Percentiles rank a stretch among this genome's conserved stretches.
Conservation (phyloP, 1,140 invertebrate species). For the Neelides sp. region DNA sequence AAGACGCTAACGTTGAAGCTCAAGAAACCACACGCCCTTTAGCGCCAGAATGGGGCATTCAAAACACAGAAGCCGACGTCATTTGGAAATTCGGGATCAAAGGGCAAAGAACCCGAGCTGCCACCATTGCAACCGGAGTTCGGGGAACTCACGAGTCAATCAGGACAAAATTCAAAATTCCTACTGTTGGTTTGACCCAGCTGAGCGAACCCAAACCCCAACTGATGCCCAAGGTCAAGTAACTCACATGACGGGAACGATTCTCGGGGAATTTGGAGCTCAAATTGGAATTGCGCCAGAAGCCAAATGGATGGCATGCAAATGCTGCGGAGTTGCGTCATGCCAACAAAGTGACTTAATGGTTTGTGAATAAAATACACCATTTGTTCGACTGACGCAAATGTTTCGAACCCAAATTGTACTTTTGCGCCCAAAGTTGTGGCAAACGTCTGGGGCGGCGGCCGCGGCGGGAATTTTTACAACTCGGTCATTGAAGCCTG, state of each 20-base stretch:
- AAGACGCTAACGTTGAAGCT: constrained; percentile 6
- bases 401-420: constrained; percentile 15
- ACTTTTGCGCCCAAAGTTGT: constrained; percentile 15
- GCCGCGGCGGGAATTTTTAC: no score
- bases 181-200: constrained; percentile 13
- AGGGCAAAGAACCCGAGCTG: background rate
- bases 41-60: no score
- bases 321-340: background rate
- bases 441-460: constrained; percentile 19
- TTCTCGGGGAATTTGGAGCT: constrained; percentile 8
- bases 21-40: background rate
- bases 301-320: constrained; percentile 12
- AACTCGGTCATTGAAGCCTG: no score
- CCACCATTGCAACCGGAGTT: constrained; percentile 15
- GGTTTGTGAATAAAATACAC: constrained; percentile 14
- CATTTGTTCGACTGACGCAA: constrained; percentile 12
- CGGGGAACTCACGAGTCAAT: constrained; percentile 6
- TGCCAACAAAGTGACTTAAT: background rate
- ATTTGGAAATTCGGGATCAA: background rate
- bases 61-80: no score
- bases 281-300: constrained; percentile 14
- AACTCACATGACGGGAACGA: constrained; percentile 13
- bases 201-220: background rate
- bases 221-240: constrained; percentile 13
- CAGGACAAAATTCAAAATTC: background rate